Evolutionary conservation across 2,888 invertebrate genomes (phyloP).

Genomic region (Atherix ibis): DNA sequence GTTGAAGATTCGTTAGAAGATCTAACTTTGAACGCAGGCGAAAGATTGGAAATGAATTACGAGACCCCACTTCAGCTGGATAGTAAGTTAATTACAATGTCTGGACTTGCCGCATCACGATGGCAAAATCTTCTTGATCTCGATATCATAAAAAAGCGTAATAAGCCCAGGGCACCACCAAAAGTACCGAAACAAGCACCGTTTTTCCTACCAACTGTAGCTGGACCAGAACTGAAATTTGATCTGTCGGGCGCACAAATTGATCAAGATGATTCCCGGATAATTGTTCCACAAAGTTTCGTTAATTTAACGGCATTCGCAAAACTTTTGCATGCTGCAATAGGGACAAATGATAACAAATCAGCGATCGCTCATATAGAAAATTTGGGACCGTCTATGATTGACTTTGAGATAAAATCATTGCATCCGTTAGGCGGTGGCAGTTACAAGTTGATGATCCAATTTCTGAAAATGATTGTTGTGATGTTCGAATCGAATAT

Average conservation of each 20-base stretch:
- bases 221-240: conserved; percentile 69
- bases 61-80: conserved; percentile 32
- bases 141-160: conserved; percentile 70
- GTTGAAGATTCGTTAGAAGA: conserved; percentile 25
- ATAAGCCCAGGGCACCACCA: conserved; percentile 74
- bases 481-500: conserved; percentile 54
- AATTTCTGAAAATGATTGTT: conserved; percentile 61
- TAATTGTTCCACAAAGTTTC: conserved; percentile 41
- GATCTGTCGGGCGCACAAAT: conserved; percentile 40
- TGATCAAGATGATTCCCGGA: conserved; percentile 31
- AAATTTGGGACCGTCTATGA: conserved; percentile 59
- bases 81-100: conserved; percentile 62
- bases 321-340: conserved; percentile 40
- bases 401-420: conserved; percentile 76
- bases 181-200: conserved; percentile 80
- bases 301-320: conserved; percentile 54
- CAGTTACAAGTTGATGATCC: conserved; percentile 49
- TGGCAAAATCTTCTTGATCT: conserved; percentile 85
- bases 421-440: conserved; percentile 61
- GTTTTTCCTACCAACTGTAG: conserved; percentile 86
- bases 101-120: conserved; percentile 66
- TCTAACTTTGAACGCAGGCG: conserved; percentile 23
- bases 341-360: conserved; percentile 22
- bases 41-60: conserved; percentile 27
- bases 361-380: conserved; percentile 33